phyloP scores from a whole-genome alignment of 2,797 vertebrate species.

The Valencia hispanica region DNA sequence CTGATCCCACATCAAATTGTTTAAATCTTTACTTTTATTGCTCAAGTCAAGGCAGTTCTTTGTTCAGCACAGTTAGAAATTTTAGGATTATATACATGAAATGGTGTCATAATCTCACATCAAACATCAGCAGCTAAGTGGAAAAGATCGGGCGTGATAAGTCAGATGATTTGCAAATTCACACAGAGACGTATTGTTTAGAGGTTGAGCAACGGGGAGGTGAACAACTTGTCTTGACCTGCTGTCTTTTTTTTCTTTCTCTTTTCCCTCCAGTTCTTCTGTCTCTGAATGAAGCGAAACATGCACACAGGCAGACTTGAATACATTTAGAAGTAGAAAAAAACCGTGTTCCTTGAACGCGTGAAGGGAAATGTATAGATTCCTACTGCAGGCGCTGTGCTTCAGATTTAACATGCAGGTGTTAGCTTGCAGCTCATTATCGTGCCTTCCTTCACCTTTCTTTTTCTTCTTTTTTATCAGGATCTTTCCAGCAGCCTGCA shows the following conservation, averaged over 20 bases:
- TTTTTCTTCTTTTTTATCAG: conserved; percentile 20
- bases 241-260: conserved; percentile 15
- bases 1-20: not conserved
- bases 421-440: conserved; percentile 1
- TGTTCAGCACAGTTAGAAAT: not conserved
- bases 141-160: not conserved
- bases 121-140: not conserved
- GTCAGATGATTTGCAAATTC: conserved; percentile 9
- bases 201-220: conserved; percentile 33
- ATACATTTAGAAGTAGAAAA: not conserved
- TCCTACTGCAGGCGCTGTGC: not conserved
- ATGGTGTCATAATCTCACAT: not conserved
- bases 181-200: conserved; percentile 36
- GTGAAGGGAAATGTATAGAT: not conserved
- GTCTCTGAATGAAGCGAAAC: not conserved
- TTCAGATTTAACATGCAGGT: conserved; percentile 1
- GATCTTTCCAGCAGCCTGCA: conserved; percentile 69
- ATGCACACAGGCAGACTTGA: not conserved
- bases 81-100: not conserved
- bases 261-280: conserved; percentile 7
- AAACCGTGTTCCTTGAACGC: not conserved
- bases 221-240: conserved; percentile 28
- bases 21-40: not conserved
- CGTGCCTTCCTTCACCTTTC: not conserved
- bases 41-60: not conserved